These are phyloP conservation scores for Cistogaster globosa DNA, from an alignment of 2,888 invertebrate species.

Conservation along the genomic window DNA sequence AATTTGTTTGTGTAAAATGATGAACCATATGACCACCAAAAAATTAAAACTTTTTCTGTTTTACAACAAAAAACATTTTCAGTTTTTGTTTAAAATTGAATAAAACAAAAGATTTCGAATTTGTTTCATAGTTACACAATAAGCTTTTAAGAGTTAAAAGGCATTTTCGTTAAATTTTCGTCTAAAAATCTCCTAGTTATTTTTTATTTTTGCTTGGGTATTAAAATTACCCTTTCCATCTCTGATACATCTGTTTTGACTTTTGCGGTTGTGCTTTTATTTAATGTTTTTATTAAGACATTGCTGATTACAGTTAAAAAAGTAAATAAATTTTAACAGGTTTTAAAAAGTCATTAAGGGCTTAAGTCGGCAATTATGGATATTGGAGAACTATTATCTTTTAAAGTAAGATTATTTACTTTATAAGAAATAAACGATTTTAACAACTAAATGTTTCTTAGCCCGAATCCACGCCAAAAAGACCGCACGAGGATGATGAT, in stretches of 20 bases:
- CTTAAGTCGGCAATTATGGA: slow-evolving; percentile 82
- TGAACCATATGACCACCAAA: no score
- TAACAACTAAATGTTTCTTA: slow-evolving; percentile 78
- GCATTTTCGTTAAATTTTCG: no score
- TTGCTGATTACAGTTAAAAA: slow-evolving; percentile 6
- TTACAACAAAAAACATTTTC: no score
- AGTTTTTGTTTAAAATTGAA: no score
- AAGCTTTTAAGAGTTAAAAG: no score
- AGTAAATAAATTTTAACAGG: neutral
- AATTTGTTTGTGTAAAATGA: no score
- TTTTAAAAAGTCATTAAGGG: neutral
- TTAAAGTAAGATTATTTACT: slow-evolving; percentile 82
- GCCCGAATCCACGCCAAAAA: slow-evolving; percentile 93
- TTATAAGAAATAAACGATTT: neutral
- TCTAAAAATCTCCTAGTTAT: no score
- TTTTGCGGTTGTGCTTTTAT: slow-evolving; percentile 31
- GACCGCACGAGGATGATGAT: slow-evolving; percentile 85
- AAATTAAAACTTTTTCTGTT: no score
- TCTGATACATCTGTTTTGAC: slow-evolving; percentile 20
- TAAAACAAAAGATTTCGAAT: no score
- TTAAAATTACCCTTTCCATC: no score
- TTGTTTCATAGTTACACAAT: no score
- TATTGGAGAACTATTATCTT: slow-evolving; percentile 85
- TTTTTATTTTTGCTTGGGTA: no score
- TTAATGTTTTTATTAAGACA: slow-evolving; percentile 15